These are phyloP conservation scores for Meghimatium bilineatum DNA, from an alignment of 2,888 invertebrate species.

Conservation along the genomic window DNA sequence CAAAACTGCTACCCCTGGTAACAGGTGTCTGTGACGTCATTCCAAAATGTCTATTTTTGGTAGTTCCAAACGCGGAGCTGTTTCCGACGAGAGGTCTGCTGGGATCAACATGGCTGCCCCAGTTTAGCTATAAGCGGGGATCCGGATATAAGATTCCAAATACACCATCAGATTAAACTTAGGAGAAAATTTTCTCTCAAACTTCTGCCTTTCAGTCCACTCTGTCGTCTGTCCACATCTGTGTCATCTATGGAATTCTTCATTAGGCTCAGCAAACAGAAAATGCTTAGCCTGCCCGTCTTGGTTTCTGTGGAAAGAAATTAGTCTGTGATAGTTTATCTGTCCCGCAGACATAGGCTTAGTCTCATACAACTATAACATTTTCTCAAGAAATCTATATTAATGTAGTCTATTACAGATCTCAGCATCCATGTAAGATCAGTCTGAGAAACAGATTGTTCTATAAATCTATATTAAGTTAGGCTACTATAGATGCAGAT, in stretches of 20 bases:
- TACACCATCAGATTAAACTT: slow-evolving; percentile 17
- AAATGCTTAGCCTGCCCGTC: not conserved
- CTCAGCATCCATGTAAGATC: too few relatives aligned
- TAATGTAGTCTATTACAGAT: too few relatives aligned
- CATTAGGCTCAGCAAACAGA: not conserved
- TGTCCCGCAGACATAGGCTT: not conserved
- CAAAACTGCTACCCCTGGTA: too few relatives aligned
- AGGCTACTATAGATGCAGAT: too few relatives aligned
- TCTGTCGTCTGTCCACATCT: not conserved
- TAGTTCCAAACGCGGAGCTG: not conserved
- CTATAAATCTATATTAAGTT: too few relatives aligned
- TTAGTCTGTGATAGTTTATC: not conserved
- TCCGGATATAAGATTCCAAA: not conserved
- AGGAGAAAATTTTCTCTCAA: not conserved
- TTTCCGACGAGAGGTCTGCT: not conserved
- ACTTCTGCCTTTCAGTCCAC: not conserved
- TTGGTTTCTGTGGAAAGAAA: not conserved
- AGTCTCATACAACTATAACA: too few relatives aligned
- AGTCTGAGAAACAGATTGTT: too few relatives aligned
- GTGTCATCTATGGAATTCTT: not conserved
- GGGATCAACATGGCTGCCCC: not conserved
- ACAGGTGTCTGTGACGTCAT: not conserved
- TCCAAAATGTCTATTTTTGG: not conserved
- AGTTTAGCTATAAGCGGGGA: not conserved
- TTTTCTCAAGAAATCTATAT: too few relatives aligned